Base-by-base conservation (phyloP, 2,888 invertebrate species). In the Tolmerus cingulatus region DNA sequence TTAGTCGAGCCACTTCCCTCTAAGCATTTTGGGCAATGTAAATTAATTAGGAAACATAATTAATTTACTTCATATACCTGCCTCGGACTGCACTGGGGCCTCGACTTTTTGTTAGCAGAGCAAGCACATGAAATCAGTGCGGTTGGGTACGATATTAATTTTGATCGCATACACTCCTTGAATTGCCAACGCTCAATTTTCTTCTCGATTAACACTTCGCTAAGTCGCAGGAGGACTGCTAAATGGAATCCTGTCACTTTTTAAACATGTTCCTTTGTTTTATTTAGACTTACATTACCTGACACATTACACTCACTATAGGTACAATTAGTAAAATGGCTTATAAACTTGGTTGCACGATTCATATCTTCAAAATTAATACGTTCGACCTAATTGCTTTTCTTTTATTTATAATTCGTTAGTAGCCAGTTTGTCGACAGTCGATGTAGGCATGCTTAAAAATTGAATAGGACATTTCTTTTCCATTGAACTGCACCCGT, bases 11-110 rank as follows among this genome's bases (percentile, higher is more conserved):
- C 30, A 84, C 82, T 84, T 57, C 27, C 51, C 79, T 79, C 79
- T 79, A 84, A 66, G 82, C 66, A 84, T 37, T 66, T 37, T 37
- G 66, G 66, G 66, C 66, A 66, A 84, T 66, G 82, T 84, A 51
- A 86, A 86, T 86, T 86, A 86, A 86, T 86, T 86, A 86, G 76
- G 86, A 86, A 86, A 86, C 51, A 76, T 86, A 86, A 86, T 86
- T 86, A 86, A 86, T 86, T 74, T 74, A 74, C 86, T 86, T 76
- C 86, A 86, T 51, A 76, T 86, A 79, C 79, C 79, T 79, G 79
- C 23, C 51, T 51, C 23, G 79, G 78, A 37, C 78, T 43, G 78
- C 43, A 78, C 16, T 57, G 37, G 57, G 23, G 34, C 19, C 51
- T 46, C 55, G 23, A 19, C 19, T 79, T 79, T 79, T 79, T 79